phyloP scores from a whole-genome alignment of 2,888 invertebrate species.

The Troglohyphantes excavatus region DNA sequence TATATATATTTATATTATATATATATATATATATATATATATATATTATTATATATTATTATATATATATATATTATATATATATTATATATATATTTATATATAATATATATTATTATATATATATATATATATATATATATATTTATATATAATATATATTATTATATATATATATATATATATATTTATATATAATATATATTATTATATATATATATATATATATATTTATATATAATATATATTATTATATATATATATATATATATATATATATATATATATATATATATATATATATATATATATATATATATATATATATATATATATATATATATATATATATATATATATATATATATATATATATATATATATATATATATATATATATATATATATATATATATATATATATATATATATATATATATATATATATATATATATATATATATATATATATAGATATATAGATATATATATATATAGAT shows the following conservation, averaged over 20 bases:
- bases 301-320: conserved; percentile 3
- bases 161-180: too few species aligned
- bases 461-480: too few species aligned
- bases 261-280: conserved; percentile 10
- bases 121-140: too few species aligned
- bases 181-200: too few species aligned
- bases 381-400: conserved; percentile 10
- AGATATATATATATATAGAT: too few species aligned
- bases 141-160: too few species aligned
- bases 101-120: too few species aligned
- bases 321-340: conserved; percentile 15
- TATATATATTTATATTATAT: too few species aligned
- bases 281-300: neutral
- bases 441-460: neutral
- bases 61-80: too few species aligned
- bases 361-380: neutral
- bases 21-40: too few species aligned
- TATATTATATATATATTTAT: too few species aligned
- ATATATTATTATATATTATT: too few species aligned
- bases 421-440: conserved; percentile 15
- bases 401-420: conserved; percentile 15
- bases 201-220: conserved; percentile 21
- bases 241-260: neutral
- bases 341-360: conserved; percentile 15
- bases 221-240: conserved; percentile 2